Evolutionary conservation across 2,888 invertebrate genomes (phyloP).

Genomic region (Sphaerophoria rueppellii): DNA sequence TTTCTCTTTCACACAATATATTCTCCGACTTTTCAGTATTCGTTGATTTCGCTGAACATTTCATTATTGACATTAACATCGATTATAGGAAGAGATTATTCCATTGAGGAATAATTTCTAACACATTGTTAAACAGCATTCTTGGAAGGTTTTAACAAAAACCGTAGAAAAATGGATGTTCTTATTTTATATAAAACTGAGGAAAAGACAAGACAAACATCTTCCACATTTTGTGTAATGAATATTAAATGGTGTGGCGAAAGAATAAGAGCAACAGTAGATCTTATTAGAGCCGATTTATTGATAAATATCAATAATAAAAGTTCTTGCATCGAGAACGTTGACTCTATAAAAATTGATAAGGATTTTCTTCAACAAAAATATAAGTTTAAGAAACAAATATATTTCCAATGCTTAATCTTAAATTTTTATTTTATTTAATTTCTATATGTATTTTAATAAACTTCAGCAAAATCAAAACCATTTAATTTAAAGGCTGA

Average conservation of each 20-base stretch:
- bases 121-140: constrained; percentile 30
- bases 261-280: constrained; percentile 24
- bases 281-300: constrained; percentile 28
- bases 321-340: too few relatives aligned
- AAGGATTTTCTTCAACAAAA: too few relatives aligned
- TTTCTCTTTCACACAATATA: constrained; percentile 19
- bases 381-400: too few relatives aligned
- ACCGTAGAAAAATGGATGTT: constrained; percentile 32
- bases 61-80: constrained; percentile 5
- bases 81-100: constrained; percentile 30
- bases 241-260: constrained; percentile 29
- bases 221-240: constrained; percentile 34
- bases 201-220: constrained; percentile 33
- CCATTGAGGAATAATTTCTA: constrained; percentile 28
- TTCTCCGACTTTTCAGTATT: constrained; percentile 28
- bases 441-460: too few relatives aligned
- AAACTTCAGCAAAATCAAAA: too few relatives aligned
- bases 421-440: too few relatives aligned
- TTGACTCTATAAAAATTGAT: too few relatives aligned
- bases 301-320: constrained; percentile 25
- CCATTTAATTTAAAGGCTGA: too few relatives aligned
- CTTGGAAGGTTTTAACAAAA: constrained; percentile 39
- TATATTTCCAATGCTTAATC: too few relatives aligned
- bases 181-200: constrained; percentile 36
- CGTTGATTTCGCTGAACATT: constrained; percentile 8